These are phyloP conservation scores for Habrosyne pyritoides DNA, from an alignment of 2,888 invertebrate species.

Conservation along the genomic window DNA sequence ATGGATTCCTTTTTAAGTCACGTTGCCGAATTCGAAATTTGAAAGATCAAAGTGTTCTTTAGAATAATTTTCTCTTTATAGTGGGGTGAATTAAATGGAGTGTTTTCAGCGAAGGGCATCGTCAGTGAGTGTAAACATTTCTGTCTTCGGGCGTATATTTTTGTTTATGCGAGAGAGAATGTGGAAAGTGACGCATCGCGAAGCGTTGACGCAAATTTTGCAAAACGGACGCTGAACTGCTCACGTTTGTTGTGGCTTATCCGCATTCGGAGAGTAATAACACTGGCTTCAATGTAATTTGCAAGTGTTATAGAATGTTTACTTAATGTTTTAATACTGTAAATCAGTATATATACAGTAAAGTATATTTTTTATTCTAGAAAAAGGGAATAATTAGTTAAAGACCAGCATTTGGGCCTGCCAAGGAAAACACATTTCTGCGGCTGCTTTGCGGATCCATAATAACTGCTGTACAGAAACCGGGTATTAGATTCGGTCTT, in stretches of 20 bases:
- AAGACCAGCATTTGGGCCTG: too few relatives aligned
- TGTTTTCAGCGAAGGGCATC: slow-evolving; percentile 1
- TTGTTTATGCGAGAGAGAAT: slow-evolving; percentile 59
- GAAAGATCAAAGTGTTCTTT: neutral
- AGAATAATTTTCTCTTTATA: neutral
- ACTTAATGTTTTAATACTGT: neutral
- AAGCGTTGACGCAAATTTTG: slow-evolving; percentile 53
- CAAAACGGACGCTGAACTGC: slow-evolving; percentile 38
- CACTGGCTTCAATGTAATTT: slow-evolving; percentile 19
- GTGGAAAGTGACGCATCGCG: slow-evolving; percentile 55
- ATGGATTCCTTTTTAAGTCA: neutral
- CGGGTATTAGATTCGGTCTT: neutral
- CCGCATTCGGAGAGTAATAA: slow-evolving; percentile 16
- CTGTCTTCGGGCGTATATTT: slow-evolving; percentile 49
- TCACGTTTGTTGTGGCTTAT: slow-evolving; percentile 15
- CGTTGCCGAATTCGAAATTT: neutral
- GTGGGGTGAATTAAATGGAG: slow-evolving; percentile 2
- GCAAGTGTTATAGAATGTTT: neutral
- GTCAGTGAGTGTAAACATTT: slow-evolving; percentile 4
- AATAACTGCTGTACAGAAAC: neutral
- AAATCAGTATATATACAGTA: too few relatives aligned
- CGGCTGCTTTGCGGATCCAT: neutral
- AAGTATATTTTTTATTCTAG: too few relatives aligned
- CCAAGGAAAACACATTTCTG: neutral
- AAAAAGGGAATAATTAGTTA: neutral